A percentile compares a stretch with the other conserved stretches of the same genome.
Evolutionary conservation across 2,113 vertebrate species (phyloP).

Genomic region (Muscicapa adusta): DNA sequence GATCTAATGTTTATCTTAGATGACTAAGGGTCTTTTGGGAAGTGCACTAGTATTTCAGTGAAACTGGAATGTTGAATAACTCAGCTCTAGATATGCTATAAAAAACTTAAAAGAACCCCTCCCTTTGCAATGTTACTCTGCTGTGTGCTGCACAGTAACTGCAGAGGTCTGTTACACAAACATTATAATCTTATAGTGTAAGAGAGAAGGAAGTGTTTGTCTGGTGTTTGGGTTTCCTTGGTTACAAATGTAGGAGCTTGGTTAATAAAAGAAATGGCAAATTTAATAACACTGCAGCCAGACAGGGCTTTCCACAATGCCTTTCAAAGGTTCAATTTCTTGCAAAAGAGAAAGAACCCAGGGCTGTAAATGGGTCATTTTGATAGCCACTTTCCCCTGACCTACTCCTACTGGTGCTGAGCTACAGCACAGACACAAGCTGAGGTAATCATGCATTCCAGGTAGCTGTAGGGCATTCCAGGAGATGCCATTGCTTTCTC

Average conservation of each 20-base stretch:
- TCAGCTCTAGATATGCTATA: neutral
- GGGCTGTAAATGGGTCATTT: neutral
- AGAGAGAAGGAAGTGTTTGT: neutral
- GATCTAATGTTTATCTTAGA: neutral
- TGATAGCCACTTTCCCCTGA: slow-evolving; percentile 12
- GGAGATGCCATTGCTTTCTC: neutral
- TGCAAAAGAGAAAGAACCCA: neutral
- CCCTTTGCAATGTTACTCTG: neutral
- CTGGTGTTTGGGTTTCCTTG: neutral
- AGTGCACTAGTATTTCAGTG: neutral
- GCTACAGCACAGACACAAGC: neutral
- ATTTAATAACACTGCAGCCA: neutral
- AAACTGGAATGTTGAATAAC: neutral
- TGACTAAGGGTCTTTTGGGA: neutral
- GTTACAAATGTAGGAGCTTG: slow-evolving; percentile 40
- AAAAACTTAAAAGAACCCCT: neutral
- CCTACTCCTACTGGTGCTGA: neutral
- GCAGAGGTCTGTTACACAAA: neutral
- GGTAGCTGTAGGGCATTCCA: neutral
- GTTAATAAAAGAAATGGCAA: neutral
- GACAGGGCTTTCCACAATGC: neutral
- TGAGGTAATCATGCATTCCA: neutral
- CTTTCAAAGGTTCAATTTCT: slow-evolving; percentile 1
- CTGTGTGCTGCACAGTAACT: neutral
- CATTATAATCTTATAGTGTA: neutral